Evolutionary conservation across 2,797 vertebrate species (phyloP), one percentile per base, ranked within the genome.

Genomic region (Sebastes vulpes): DNA sequence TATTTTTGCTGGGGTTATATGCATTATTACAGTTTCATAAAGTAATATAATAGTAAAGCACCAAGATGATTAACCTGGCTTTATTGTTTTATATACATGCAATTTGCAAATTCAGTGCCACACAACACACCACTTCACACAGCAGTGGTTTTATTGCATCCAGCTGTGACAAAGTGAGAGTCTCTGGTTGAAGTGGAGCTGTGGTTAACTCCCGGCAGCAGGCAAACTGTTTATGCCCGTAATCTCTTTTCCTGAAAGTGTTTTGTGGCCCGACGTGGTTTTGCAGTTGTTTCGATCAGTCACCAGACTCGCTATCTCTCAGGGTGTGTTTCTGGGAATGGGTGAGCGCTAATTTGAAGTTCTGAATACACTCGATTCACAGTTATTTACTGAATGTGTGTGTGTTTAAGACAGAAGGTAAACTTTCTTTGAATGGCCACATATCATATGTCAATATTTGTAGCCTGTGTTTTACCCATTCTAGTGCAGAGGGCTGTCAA

Each of bases 161-260:
- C 86, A 92, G 83, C 84, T 90, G 87, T 56, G 82, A 82, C 56
- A 78, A 29, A 75, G 74, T 70, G 60, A 72, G 64, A 73, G 77
- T 83, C 4, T 67, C 28, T 46, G 63, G 70, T 68, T 76, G 14
- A 72, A 75, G 61, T 21, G 25, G 63, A 26, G 56, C 65, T 72
- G 75, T 52, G 87, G 86, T 82, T 77, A n/a, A 81, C 68, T 82
- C 75, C 25, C 70, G 20, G 61, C 21, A 50, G 76, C 78, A 69
- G 77, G 79, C 76, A 56, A 56, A 48, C 63, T 54, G 65, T 90
- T 83, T 56, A 83, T 78, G 81, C 76, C 79, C 82, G 81, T 90
- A 87, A 85, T 88, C 76, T 77, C 9, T 84, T 87, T 84, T 63
- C 70, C 87, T 69, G 84, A 84, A 65, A 79, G 81, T 89, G 74